These are phyloP conservation scores for Stenchaetothrips biformis DNA, from an alignment of 2,888 invertebrate genomes.

Conservation along the genomic window DNA sequence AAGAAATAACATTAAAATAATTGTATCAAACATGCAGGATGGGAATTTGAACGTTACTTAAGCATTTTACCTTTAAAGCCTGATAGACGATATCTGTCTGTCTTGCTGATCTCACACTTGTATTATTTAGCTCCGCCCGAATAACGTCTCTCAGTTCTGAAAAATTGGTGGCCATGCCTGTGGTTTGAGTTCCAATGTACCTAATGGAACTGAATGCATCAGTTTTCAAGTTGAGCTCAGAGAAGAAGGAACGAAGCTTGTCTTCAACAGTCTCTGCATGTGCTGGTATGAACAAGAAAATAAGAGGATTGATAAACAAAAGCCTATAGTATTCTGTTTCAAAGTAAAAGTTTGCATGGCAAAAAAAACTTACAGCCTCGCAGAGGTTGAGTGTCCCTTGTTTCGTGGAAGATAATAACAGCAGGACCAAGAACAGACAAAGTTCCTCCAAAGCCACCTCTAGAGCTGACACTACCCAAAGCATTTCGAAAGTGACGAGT, in stretches of 20 bases:
- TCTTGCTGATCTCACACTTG: conserved; percentile 63
- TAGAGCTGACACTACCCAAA: conserved; percentile 46
- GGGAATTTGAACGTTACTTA: no score
- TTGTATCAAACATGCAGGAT: no score
- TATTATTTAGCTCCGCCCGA: conserved; percentile 60
- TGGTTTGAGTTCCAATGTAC: conserved; percentile 60
- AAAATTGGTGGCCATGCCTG: conserved; percentile 56
- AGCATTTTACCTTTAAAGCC: conserved; percentile 55
- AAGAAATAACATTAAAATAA: no score
- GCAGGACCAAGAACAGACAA: conserved; percentile 63
- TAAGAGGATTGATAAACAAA: conserved; percentile 29
- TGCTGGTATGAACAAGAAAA: conserved; percentile 47
- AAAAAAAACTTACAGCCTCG: conserved; percentile 49
- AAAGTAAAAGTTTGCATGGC: conserved; percentile 26
- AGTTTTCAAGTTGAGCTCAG: conserved; percentile 56
- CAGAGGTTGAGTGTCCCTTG: conserved; percentile 63
- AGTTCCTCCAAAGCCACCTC: conserved; percentile 46
- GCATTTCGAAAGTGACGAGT: conserved; percentile 65
- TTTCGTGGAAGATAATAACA: conserved; percentile 75
- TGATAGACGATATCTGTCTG: conserved; percentile 62
- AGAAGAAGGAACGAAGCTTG: conserved; percentile 55
- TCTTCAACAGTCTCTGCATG: conserved; percentile 59
- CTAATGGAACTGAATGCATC: conserved; percentile 68
- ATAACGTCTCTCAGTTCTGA: conserved; percentile 54
- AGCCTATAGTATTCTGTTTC: conserved; percentile 32